A percentile compares a stretch with the other conserved stretches of the same genome.
These are phyloP conservation scores for Itoplectis maculator DNA, from an alignment of 2,888 invertebrate genomes.

Conservation along the genomic window DNA sequence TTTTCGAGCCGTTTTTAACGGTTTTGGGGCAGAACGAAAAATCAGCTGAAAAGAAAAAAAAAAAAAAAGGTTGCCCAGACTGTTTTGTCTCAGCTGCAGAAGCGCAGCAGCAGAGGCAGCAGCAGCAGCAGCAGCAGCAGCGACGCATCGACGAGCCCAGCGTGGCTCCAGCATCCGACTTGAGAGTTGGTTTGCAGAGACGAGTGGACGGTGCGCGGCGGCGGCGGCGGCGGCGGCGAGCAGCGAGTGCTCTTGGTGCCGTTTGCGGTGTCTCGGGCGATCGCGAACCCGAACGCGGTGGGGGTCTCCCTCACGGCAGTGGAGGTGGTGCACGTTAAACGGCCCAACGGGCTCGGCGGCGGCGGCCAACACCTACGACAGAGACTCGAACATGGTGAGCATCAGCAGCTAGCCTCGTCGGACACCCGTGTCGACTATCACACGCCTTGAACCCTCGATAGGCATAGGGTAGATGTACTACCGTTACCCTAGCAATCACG, in stretches of 20 bases:
- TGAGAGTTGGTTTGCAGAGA: conserved; percentile 5
- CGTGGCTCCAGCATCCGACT: conserved; percentile 13
- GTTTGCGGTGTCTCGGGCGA: conserved; percentile 26
- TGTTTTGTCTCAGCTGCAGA: neutral
- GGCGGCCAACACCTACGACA: conserved; percentile 64
- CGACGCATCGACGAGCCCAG: conserved; percentile 3
- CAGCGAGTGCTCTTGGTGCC: conserved; percentile 35
- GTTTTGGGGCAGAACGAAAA: conserved; percentile 2
- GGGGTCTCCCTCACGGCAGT: conserved; percentile 11
- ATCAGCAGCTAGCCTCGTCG: too few species aligned
- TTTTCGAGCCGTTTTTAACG: conserved; percentile 1
- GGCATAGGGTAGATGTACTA: too few species aligned
- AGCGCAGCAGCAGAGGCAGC: neutral
- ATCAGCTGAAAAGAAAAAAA: neutral
- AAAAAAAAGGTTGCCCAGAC: too few species aligned
- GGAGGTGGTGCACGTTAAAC: conserved; percentile 52
- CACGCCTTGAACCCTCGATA: neutral
- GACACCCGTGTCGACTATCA: neutral
- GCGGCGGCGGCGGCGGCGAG: conserved; percentile 14
- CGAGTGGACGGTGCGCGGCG: too few species aligned
- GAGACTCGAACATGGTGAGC: conserved; percentile 67
- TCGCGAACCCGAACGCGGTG: conserved; percentile 1
- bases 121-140: neutral
- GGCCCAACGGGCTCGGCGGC: conserved; percentile 64
- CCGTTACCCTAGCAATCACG: too few species aligned